A percentile compares a stretch with the other conserved stretches of the same genome.
phyloP scores from a whole-genome alignment of 2,888 invertebrate species.

The Psylliodes chrysocephalus region DNA sequence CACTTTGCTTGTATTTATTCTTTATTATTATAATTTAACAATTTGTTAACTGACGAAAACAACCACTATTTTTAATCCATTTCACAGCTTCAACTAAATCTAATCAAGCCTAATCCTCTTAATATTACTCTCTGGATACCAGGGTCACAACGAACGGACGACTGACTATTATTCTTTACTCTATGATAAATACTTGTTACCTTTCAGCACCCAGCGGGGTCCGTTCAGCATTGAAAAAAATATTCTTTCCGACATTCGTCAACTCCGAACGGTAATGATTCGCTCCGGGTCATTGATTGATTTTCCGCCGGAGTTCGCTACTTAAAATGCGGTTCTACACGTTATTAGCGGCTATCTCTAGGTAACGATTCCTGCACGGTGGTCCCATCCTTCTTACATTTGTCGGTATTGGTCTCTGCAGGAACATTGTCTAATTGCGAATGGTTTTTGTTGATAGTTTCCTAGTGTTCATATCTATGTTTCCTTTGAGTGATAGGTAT shows the following conservation, averaged over 20 bases:
- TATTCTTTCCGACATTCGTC: constrained; percentile 38
- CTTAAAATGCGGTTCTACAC: constrained; percentile 60
- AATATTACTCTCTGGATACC: too few relatives aligned
- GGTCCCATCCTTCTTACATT: constrained; percentile 53
- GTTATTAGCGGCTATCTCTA: constrained; percentile 61
- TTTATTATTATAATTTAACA: too few relatives aligned
- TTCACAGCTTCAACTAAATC: too few relatives aligned
- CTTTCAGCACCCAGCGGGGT: constrained; percentile 27
- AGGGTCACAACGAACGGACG: not conserved
- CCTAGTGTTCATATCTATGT: not conserved
- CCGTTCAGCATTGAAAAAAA: constrained; percentile 6
- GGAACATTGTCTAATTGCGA: constrained; percentile 18
- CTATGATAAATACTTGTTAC: constrained; percentile 8
- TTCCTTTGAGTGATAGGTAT: too few relatives aligned
- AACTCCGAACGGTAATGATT: constrained; percentile 41
- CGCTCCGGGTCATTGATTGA: constrained; percentile 54
- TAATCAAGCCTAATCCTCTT: too few relatives aligned
- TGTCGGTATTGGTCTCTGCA: constrained; percentile 23
- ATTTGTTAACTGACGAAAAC: too few relatives aligned
- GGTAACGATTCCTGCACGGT: constrained; percentile 56
- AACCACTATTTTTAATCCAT: too few relatives aligned
- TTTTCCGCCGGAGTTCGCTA: constrained; percentile 56
- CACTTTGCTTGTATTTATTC: too few relatives aligned
- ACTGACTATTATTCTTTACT: not conserved
- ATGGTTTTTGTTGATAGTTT: not conserved